Evolutionary conservation across 2,797 vertebrate species (phyloP).

Genomic region (Acomys russatus): DNA sequence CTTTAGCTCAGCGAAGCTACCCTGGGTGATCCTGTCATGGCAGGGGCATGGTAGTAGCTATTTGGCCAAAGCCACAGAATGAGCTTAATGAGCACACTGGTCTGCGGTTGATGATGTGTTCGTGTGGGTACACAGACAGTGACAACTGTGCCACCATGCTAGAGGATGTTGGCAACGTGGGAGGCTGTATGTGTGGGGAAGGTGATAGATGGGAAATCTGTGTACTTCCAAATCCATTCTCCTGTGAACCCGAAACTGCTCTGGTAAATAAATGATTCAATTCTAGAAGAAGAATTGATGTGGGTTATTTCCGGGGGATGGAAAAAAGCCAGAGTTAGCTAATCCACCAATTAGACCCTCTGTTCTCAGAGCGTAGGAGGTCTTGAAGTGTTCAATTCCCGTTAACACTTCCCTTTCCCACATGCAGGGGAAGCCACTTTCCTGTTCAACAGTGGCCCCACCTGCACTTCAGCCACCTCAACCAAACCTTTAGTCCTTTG

Average conservation of each 20-base stretch:
- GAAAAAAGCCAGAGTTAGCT: not conserved
- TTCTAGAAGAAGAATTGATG: not conserved
- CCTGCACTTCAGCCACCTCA: not conserved
- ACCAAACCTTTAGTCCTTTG: not conserved
- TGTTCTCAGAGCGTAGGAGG: not conserved
- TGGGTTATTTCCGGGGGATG: not conserved
- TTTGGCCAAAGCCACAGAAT: not conserved
- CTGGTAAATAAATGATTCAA: not conserved
- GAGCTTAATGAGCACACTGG: not conserved
- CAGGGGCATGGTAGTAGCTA: not conserved
- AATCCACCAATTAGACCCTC: not conserved
- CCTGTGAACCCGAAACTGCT: not conserved
- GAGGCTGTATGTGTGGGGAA: not conserved
- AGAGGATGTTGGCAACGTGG: not conserved
- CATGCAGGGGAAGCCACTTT: too few species aligned
- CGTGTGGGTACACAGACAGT: not conserved
- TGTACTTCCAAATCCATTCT: not conserved
- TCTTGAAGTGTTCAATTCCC: not conserved
- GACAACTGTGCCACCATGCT: too few species aligned
- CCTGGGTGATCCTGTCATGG: not conserved
- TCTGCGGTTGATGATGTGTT: not conserved
- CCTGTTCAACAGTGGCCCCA: not conserved
- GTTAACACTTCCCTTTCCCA: not conserved
- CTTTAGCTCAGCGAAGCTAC: not conserved
- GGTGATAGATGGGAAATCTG: not conserved